A percentile compares a stretch with the other conserved stretches of the same genome.
These are phyloP conservation scores for Falcaria lacertinaria DNA, from an alignment of 2,888 invertebrate species.

Conservation along the genomic window DNA sequence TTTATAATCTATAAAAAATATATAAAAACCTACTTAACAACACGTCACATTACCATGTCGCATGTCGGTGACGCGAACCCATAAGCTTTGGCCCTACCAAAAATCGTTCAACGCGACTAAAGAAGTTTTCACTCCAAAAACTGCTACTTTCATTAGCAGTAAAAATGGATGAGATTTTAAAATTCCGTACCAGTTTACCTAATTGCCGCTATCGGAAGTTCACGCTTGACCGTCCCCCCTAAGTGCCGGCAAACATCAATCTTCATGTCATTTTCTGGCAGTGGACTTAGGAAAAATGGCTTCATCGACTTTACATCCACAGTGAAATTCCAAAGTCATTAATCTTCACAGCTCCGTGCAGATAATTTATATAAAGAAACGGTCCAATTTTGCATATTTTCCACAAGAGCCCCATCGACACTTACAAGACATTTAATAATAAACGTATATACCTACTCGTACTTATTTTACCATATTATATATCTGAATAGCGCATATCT, in stretches of 20 bases:
- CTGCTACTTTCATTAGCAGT: too few species aligned
- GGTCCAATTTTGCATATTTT: conserved; percentile 40
- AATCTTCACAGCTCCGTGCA: conserved; percentile 48
- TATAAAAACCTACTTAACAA: too few species aligned
- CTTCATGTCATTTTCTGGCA: conserved; percentile 66
- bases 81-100: too few species aligned
- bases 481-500: too few species aligned
- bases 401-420: conserved; percentile 19
- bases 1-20: too few species aligned
- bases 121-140: too few species aligned
- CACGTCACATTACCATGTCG: too few species aligned
- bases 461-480: neutral
- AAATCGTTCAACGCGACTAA: too few species aligned
- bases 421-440: conserved; percentile 13
- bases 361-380: conserved; percentile 50
- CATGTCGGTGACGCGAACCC: too few species aligned
- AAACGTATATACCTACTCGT: conserved; percentile 1
- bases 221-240: conserved; percentile 34
- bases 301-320: conserved; percentile 64
- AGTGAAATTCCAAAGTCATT: conserved; percentile 61
- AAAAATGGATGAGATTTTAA: neutral
- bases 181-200: conserved; percentile 8
- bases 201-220: conserved; percentile 29
- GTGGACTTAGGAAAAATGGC: conserved; percentile 67
- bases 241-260: conserved; percentile 50